A percentile compares a stretch with the other conserved stretches of the same genome.
These are phyloP conservation scores for Microvelia longipes DNA, from an alignment of 1,140 invertebrate species.

Conservation along the genomic window DNA sequence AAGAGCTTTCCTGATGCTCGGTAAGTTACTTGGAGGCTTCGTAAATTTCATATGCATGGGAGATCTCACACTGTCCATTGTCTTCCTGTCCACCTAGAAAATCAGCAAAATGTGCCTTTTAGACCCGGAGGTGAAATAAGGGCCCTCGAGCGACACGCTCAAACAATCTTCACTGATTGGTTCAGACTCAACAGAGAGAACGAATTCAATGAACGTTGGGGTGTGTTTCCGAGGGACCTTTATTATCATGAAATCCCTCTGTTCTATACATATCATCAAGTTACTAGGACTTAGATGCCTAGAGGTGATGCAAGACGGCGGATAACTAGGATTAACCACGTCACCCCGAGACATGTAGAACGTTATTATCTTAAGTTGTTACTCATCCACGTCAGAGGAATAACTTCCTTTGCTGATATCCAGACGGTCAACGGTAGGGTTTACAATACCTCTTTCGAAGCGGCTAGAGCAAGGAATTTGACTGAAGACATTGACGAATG, in stretches of 20 bases:
- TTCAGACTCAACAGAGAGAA: not conserved
- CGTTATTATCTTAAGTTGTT: not conserved
- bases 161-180: not conserved
- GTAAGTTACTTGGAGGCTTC: not conserved
- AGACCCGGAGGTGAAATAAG: not conserved
- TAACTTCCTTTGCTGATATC: not conserved
- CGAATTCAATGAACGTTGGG: not conserved
- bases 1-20: not conserved
- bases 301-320: not conserved
- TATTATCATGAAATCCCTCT: not conserved
- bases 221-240: not conserved
- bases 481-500: not conserved
- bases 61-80: not conserved
- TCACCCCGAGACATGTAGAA: not conserved
- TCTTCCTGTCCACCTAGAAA: not conserved
- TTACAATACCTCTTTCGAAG: not conserved
- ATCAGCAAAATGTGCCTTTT: not conserved
- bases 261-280: too few species aligned
- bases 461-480: not conserved
- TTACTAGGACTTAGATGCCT: not conserved
- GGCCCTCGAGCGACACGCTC: not conserved
- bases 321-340: not conserved
- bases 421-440: not conserved
- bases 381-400: not conserved
- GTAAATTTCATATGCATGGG: not conserved